Evolutionary conservation across 2,888 invertebrate species (phyloP).

Genomic region (Branchipolynoe longqiensis): DNA sequence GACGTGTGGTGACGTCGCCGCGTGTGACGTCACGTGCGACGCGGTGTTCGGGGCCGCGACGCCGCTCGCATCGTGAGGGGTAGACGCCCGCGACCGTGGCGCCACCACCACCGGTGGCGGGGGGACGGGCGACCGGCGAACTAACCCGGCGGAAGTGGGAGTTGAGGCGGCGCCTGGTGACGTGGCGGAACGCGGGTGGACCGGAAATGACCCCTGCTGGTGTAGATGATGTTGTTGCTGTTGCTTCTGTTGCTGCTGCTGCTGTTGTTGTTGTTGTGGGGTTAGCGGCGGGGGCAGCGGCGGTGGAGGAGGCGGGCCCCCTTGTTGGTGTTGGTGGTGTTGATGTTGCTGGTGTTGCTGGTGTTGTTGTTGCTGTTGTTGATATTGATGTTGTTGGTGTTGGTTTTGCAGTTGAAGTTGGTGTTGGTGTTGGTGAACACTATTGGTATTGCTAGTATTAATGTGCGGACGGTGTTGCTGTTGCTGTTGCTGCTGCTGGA

Average conservation of each 20-base stretch:
- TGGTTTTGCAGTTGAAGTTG: neutral
- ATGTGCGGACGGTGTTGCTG: slow-evolving; percentile 13
- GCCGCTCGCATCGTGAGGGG: neutral
- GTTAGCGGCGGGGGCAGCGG: neutral
- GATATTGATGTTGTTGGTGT: slow-evolving; percentile 6
- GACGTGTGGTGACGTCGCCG: slow-evolving; percentile 31
- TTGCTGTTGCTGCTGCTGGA: slow-evolving; percentile 16
- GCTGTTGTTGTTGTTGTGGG: neutral
- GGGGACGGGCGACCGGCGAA: neutral
- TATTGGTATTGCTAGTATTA: neutral
- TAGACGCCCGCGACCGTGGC: slow-evolving; percentile 32
- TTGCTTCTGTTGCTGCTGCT: too few relatives aligned
- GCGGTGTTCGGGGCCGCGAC: slow-evolving; percentile 43
- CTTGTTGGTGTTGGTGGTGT: slow-evolving; percentile 3
- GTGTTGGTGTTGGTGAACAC: neutral
- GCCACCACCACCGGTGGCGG: neutral
- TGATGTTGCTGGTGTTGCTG: neutral
- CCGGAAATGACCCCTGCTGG: neutral
- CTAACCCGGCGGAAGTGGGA: neutral
- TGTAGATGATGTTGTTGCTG: neutral
- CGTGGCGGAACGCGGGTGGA: slow-evolving; percentile 12
- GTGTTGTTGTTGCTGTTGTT: neutral
- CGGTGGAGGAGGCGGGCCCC: neutral
- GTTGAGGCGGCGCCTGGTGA: neutral
- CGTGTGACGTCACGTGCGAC: slow-evolving; percentile 48